Conservation (phyloP, 2,113 vertebrate genomes). For the Pelvicachromis taeniatus region DNA sequence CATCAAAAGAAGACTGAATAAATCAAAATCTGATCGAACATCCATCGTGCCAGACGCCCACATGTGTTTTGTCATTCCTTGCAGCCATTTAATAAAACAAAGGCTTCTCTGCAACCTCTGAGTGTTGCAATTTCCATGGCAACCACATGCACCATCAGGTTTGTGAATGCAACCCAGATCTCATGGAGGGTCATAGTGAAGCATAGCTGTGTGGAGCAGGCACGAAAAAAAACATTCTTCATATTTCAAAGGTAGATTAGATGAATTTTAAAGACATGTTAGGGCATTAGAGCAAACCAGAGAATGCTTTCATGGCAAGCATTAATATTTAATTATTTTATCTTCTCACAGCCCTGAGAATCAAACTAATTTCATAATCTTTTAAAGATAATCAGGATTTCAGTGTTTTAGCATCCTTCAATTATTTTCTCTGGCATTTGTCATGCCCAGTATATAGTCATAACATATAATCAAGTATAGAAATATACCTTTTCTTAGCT, state of each 20-base stretch:
- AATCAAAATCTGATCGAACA: constrained; percentile 35
- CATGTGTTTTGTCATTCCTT: constrained; percentile 34
- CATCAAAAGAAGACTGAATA: background rate
- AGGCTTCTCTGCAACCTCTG: constrained; percentile 43
- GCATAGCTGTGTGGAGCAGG: background rate
- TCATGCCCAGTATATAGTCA: background rate
- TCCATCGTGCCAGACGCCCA: constrained; percentile 39
- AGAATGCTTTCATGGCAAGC: background rate
- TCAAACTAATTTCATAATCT: background rate
- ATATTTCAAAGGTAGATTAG: background rate
- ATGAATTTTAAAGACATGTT: background rate
- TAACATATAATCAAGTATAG: background rate
- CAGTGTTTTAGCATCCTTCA: background rate
- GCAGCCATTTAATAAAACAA: constrained; percentile 62
- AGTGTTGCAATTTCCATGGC: constrained; percentile 65
- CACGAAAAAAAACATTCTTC: background rate
- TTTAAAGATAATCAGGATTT: background rate
- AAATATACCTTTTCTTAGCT: background rate
- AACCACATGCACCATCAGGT: constrained; percentile 51
- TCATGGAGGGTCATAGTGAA: constrained; percentile 10
- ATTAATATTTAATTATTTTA: background rate
- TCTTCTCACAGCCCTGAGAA: background rate
- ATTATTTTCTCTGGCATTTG: background rate
- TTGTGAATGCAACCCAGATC: constrained; percentile 35
- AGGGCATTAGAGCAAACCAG: background rate